Percentiles rank a stretch among this genome's conserved stretches.
Conservation (phyloP, 2,113 vertebrate species). For the Callochromis pleurospilus region DNA sequence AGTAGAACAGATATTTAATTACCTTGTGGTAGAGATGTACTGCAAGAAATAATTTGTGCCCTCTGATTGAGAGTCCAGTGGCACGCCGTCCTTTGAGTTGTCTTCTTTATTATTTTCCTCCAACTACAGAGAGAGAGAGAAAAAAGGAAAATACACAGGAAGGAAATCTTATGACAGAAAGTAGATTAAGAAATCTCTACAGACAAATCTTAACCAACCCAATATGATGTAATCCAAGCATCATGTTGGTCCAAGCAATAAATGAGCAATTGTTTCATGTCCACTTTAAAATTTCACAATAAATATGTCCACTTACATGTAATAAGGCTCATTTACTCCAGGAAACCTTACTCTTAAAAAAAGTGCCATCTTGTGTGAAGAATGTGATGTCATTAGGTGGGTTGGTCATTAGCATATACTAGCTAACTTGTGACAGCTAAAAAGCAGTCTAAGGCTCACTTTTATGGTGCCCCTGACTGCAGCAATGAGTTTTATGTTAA, state of each 20-base stretch:
- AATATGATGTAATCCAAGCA: neutral
- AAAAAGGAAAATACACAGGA: neutral
- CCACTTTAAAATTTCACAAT: neutral
- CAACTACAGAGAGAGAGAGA: conserved; percentile 66
- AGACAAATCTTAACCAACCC: neutral
- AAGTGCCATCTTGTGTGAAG: neutral
- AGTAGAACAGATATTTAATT: neutral
- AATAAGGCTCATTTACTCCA: neutral
- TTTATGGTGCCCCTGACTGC: neutral
- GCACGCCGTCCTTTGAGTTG: conserved; percentile 67
- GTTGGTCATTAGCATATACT: neutral
- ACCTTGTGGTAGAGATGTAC: conserved; percentile 95
- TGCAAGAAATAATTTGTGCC: conserved; percentile 96
- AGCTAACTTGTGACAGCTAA: neutral
- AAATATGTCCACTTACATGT: neutral
- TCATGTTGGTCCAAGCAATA: neutral
- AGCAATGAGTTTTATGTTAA: neutral
- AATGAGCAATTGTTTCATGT: neutral
- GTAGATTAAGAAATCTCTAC: neutral
- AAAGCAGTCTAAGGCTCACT: neutral
- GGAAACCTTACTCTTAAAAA: neutral
- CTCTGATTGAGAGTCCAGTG: conserved; percentile 72
- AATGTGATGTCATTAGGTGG: neutral
- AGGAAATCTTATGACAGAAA: neutral
- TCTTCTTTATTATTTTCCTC: conserved; percentile 76